Evolutionary conservation across 2,797 vertebrate genomes (phyloP).

Genomic region (Rhinella marina): DNA sequence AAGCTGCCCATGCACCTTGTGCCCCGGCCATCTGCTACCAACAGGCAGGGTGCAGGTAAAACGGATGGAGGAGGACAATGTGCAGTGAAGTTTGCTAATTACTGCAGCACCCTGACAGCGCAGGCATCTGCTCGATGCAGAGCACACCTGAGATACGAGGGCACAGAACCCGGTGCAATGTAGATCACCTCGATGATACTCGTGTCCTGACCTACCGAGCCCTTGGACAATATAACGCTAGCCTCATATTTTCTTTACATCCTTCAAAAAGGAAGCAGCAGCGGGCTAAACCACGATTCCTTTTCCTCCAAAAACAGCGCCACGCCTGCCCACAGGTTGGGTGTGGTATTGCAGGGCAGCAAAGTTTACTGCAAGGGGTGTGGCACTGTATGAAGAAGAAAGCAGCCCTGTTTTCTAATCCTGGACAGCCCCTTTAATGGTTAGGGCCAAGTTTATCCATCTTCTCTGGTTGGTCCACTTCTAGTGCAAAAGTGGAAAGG

Average conservation of each 20-base stretch:
- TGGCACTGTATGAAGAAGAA: too few relatives aligned
- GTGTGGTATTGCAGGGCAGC: not conserved
- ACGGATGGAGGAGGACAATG: constrained; percentile 45
- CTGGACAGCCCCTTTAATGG: too few relatives aligned
- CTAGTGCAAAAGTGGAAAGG: too few relatives aligned
- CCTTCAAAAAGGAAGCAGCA: not conserved
- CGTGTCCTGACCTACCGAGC: not conserved
- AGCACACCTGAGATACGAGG: not conserved
- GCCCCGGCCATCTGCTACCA: constrained; percentile 49
- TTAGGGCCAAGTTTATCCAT: too few relatives aligned
- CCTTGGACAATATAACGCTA: not conserved
- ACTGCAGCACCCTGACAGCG: constrained; percentile 40
- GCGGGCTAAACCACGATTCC: not conserved
- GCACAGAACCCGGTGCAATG: not conserved
- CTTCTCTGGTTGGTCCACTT: too few relatives aligned
- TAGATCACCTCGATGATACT: not conserved
- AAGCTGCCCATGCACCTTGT: constrained; percentile 18
- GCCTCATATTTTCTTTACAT: not conserved
- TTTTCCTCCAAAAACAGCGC: not conserved
- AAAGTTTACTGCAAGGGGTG: too few relatives aligned
- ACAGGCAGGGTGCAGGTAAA: constrained; percentile 53
- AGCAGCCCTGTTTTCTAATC: too few relatives aligned
- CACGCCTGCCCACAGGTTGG: not conserved
- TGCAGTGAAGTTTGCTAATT: constrained; percentile 47
- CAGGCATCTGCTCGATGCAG: constrained; percentile 29